Evolutionary conservation across 2,113 vertebrate genomes (phyloP), one percentile per base, ranked within the genome.

Genomic region (Marmota flaviventris): DNA sequence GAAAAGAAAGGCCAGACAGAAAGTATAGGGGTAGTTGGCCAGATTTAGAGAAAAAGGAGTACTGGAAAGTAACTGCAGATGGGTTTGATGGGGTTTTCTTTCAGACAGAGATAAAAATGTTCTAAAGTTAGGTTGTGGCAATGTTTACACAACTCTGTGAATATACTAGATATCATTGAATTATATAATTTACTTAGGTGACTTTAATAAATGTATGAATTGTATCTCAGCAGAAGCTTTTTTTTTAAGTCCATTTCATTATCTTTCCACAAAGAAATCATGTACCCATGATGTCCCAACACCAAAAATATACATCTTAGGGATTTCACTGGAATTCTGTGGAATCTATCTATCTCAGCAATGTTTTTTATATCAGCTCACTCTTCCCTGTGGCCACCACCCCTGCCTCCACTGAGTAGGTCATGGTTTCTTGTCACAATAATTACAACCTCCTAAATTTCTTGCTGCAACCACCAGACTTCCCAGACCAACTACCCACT

Each of bases 261-360:
- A 75, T 63, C 70, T 93, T 91, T 29, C 42, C 61, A 96, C 37
- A 95, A 94, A 93, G 27, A 94, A 78, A 58, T 29, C 73, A 39
- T 77, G 45, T 1, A 86, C 2, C 12, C 48, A 76, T 34, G 53
- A 70, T 61, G 18, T 67, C n/a, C 39, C 53, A 89, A 90, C 34
- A 82, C 75, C 29, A 37, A 72, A 75, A 79, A 48, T 51, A n/a
- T 25, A 89, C 81, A 77, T 39, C 56, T 67, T 37, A n/a, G 24
- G 11, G 29, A 8, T 82, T 92, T 75, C 17, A 29, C 65, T 94
- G 48, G 88, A 73, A 77, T 86, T 18, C 48, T 69, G 32, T 72
- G 58, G 42, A 86, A 13, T 85, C 8, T 29, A 13, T 85, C 8
- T 29, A 13, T 73, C 45, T 70, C 51, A 72, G 27, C 22, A 67